Base-by-base conservation (phyloP, 2,113 vertebrate species). In the Sakesphorus luctuosus region DNA sequence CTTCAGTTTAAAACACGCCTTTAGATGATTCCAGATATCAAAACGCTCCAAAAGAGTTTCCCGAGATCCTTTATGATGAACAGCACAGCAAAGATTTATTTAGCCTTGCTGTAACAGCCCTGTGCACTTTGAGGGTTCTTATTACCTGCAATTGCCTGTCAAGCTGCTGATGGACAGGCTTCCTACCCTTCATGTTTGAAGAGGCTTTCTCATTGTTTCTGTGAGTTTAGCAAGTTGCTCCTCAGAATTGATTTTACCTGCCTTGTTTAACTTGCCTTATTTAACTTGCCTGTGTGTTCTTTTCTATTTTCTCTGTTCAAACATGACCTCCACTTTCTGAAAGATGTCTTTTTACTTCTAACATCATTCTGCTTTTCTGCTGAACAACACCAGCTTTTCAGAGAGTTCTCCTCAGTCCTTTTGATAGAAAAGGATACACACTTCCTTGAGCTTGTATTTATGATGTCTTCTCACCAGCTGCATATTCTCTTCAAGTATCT, bases 41-140 rank as follows among this genome's bases (percentile, higher is more conserved):
- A 77, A 84, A 77, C 25, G 24, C 50, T 89, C 83, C 79, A 81
- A 47, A 74, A 93, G 40, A 73, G 33, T 3, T 94, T 56, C 44
- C 47, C 0, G 8, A 92, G 72, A 87, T 67, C 26, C 38, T 87
- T 78, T n/a, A 36, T 53, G 63, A 87, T n/a, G 69, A 96, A 78
- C 38, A 81, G 86, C 47, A 92, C 92, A 92, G 81, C 61, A 93
- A 96, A 94, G 89, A 81, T 92, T 94, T 96, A 90, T 92, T 94
- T 92, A 93, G 86, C 80, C 56, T 92, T 90, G 52, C 52, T 59
- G 47, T 47, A 71, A 23, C 35, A 74, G 56, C 52, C 21, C 17
- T 47, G 7, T 65, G 63, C 81, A 55, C 52, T 90, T 31, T 56
- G 33, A 71, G 28, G 23, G 61, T 44, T 71, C 72, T 47, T 72